Conservation (phyloP, 2,888 invertebrate genomes). For the Dryobota labecula region DNA sequence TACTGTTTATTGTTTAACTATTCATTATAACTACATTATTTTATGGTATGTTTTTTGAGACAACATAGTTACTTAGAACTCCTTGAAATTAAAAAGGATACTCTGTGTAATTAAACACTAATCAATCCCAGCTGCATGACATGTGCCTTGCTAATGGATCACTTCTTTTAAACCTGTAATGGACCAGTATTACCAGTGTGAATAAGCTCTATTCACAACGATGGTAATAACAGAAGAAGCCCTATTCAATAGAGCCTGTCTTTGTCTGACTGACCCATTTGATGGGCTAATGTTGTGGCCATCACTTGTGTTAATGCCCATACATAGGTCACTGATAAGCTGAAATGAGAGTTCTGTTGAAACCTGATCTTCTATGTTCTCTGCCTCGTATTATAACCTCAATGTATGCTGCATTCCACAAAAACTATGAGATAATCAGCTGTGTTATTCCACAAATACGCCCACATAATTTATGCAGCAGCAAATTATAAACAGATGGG, state of each 20-base stretch:
- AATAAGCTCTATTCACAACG: neutral
- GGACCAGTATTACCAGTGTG: neutral
- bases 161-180: neutral
- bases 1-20: neutral
- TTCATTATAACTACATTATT: neutral
- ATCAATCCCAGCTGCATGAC: neutral
- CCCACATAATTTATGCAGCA: constrained; percentile 30
- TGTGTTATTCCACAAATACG: constrained; percentile 23
- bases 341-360: neutral
- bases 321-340: neutral
- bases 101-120: neutral
- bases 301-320: neutral
- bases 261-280: neutral
- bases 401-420: constrained; percentile 14
- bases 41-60: constrained; percentile 11
- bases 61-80: neutral
- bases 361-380: neutral
- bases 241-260: neutral
- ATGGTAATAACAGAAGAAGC: neutral
- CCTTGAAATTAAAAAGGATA: neutral
- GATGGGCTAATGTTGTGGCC: neutral
- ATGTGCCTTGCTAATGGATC: neutral
- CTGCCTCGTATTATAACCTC: neutral
- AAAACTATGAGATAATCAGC: constrained; percentile 37
- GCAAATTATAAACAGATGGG: constrained; percentile 21